Percentiles rank a stretch among this genome's conserved stretches.
Conservation (phyloP, 2,888 invertebrate species). For the Dromius quadrimaculatus region DNA sequence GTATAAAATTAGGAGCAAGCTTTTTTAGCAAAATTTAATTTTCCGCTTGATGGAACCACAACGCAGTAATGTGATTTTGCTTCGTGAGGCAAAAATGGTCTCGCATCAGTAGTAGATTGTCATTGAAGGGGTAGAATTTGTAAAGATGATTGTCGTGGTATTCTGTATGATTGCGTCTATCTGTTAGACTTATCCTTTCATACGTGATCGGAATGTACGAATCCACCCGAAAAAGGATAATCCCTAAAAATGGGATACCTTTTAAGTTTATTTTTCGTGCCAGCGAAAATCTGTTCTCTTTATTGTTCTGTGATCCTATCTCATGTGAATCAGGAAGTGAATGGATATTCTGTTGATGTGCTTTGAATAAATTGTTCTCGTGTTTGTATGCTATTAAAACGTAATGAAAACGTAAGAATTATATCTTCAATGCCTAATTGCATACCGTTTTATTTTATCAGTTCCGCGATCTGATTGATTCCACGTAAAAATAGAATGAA, state of each 20-base stretch:
- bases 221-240: conserved; percentile 16
- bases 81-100: conserved; percentile 21
- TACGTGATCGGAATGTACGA: conserved; percentile 38
- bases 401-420: conserved; percentile 22
- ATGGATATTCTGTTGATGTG: conserved; percentile 24
- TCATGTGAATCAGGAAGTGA: conserved; percentile 17
- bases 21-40: conserved; percentile 45
- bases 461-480: conserved; percentile 12
- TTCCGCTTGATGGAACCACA: conserved; percentile 32
- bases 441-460: conserved; percentile 12
- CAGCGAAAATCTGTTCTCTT: conserved; percentile 20
- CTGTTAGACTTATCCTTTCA: conserved; percentile 28
- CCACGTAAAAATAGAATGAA: neutral
- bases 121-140: neutral
- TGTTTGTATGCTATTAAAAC: conserved; percentile 28
- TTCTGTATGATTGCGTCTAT: conserved; percentile 46
- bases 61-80: conserved; percentile 34
- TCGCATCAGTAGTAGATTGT: neutral
- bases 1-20: conserved; percentile 47
- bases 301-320: conserved; percentile 25
- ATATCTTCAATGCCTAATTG: conserved; percentile 19
- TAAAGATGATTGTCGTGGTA: conserved; percentile 35
- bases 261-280: neutral
- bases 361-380: conserved; percentile 20
- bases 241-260: neutral